These are phyloP conservation scores for Etheostoma perlongum DNA, from an alignment of 2,797 vertebrate genomes.

Conservation along the genomic window DNA sequence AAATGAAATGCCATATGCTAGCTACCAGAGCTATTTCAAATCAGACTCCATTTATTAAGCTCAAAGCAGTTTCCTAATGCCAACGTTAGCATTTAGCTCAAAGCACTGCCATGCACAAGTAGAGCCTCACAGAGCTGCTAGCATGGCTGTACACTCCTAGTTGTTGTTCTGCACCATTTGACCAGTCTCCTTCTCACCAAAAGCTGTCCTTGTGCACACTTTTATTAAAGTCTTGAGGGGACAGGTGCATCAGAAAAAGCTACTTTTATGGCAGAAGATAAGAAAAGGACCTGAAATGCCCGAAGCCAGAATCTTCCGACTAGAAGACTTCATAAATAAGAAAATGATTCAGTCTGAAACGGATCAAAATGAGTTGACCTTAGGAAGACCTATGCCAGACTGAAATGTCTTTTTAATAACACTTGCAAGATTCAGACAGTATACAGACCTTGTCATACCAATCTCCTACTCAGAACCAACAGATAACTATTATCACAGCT, in stretches of 20 bases:
- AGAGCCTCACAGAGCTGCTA: constrained; percentile 1
- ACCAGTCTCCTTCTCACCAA: constrained; percentile 19
- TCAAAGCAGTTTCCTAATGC: neutral
- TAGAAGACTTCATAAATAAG: constrained; percentile 43
- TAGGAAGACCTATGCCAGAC: constrained; percentile 15
- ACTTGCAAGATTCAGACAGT: constrained; percentile 2
- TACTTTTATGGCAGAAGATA: constrained; percentile 44
- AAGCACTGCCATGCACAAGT: neutral
- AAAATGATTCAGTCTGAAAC: constrained; percentile 32
- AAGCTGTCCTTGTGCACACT: constrained; percentile 32
- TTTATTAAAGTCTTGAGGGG: constrained; percentile 40
- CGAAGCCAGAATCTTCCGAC: constrained; percentile 12
- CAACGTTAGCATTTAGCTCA: neutral
- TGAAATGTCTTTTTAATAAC: constrained; percentile 40
- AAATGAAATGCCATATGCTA: no score
- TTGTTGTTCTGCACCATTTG: constrained; percentile 15
- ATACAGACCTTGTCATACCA: constrained; percentile 11
- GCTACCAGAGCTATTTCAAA: neutral
- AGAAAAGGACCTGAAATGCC: constrained; percentile 39
- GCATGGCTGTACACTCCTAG: neutral
- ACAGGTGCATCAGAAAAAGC: constrained; percentile 47
- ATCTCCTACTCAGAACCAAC: constrained; percentile 4
- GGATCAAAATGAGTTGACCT: constrained; percentile 52
- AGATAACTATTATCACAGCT: constrained; percentile 1
- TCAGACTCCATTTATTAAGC: neutral